Base-by-base conservation (phyloP, 2,888 invertebrate species). In the Orthosia incerta region DNA sequence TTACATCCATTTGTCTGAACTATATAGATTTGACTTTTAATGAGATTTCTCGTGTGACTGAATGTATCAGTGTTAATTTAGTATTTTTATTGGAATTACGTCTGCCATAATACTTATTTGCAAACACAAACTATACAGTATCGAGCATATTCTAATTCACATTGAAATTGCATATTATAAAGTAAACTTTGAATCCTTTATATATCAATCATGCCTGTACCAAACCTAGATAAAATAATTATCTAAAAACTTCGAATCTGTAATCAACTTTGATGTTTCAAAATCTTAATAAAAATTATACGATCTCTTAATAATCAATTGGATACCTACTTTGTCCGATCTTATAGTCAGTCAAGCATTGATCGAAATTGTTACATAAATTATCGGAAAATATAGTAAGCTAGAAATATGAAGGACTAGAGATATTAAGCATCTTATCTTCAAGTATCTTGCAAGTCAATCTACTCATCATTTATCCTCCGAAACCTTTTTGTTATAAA, bases 361-460 rank as follows among this genome's bases (percentile, higher is more conserved):
- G 4, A 71, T 69, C 26, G 12, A 45, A 80, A 67, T 60, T 68
- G 71, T 48, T 55, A 61, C 46, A 45, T 39, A 26, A 53, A 50
- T 18, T 51, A 74, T 59, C 18, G 20, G 20, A 79, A 56, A 26
- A 26, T 45, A 3, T 45, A 11, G 13, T 3, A 48, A 23, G 15
- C 56, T 20, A 64, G 45, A 39, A 50, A 60, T 46, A 64, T 51
- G 26, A 31, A 59, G 57, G 20, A 16, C 7, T 13, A 26, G 31
- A 61, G 65, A 81, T 81, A 81, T 57, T 18, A 48, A 75, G 20
- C 18, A 48, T 50, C 16, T 45, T 23, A 64, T 46, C 67, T 55
- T 67, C 9, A 23, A 63, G 15, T 11, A 50, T 67, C 5, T 50
- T 60, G 46, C 55, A 20, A 48, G 48, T 55, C 13, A 45, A 62